Base-by-base conservation (phyloP, 2,888 invertebrate species). In the Amphimallon solstitiale region DNA sequence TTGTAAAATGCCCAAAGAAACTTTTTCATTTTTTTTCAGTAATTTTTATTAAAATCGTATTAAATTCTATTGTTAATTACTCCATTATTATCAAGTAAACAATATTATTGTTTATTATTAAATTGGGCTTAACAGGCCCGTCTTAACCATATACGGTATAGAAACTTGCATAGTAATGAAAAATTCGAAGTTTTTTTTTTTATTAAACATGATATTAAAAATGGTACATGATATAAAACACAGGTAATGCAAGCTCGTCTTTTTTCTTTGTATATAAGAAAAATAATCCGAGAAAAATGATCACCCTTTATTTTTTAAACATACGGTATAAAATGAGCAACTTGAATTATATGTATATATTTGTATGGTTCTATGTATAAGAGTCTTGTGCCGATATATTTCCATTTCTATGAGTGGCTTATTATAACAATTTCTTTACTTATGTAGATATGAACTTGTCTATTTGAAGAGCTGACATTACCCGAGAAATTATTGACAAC, bases 201-300 rank as follows among this genome's bases (percentile, higher is more conserved):
- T 78, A 79, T 78, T 79, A 78, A 79, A 81, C 79, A 80, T 79
- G 79, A 81, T 78, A 82, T 80, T 82, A 81, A 80, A 81, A 81
- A 82, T 78, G 78, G 75, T 81, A 82, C 78, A 79, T 81, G 81
- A 81, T 82, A 81, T 81, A 81, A 81, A 81, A 81, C 77, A 77
- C 75, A 74, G 76, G 75, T 78, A 77, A 68, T 77, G 76, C 78
- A 77, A 77, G 78, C 78, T 72, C 72, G 76, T 74, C 73, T 12
- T 52, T 51, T n/a, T 51, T 52, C 12, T 54, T 54, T 60, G 34
- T 56, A 19, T 46, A 45, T 64, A 46, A 46, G 9, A 29, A 9
- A 29, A 29, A 29, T 29, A 29, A 29, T 29, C 5, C 29, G 29
- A 29, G n/a, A n/a, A n/a, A n/a, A n/a, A n/a, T 3, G 29, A 29